Evolutionary conservation across 2,888 invertebrate genomes (phyloP), one percentile per base, ranked within the genome.

Genomic region (Callyntrura guangdongensis): DNA sequence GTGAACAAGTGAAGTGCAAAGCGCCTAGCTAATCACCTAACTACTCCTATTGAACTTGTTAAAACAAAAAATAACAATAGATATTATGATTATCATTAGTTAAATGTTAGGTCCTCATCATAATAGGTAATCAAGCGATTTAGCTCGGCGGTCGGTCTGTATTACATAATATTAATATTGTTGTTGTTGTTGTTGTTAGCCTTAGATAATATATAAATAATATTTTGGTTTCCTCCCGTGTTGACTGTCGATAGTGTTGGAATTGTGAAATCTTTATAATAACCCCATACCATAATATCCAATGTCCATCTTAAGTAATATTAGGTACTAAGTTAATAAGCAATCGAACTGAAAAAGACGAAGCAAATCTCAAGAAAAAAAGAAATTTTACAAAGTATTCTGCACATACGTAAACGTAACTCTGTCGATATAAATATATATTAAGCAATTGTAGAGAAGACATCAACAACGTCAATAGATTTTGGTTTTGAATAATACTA

Each of bases 1-100:
- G 91, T 91, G 91, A 91, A 91, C 88, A 91, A 91, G 91, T 91
- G 87, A 91, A 91, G 91, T 91, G 91, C 91, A 91, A 91, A 91
- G 88, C 87, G 91, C 87, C 85, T 88, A 88, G 88, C 87, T 88
- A 91, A 91, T 77, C 77, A 77, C 77, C 36, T 36, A 77, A 77
- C 77, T 77, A 25, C 77, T 77, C 22, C 53, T 49, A 77, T 77
- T 85, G 85, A 90, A 85, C 90, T 81, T 87, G 87, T 87, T 81
- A 87, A 25, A 49, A 77, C 53, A 74, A 3, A 53, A 17, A 53
- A 56, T 17, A 74, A 74, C 59, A 17, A 59, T 59, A 59, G 17
- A 59, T 59, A 59, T 74, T 74, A 69, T 47, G 17, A 47, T 9
- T 47, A 74, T 36, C 67, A 69, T 36, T 36, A 69, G 67, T 72